phyloP scores from a whole-genome alignment of 2,113 vertebrate genomes.

The Chrysemys picta region DNA sequence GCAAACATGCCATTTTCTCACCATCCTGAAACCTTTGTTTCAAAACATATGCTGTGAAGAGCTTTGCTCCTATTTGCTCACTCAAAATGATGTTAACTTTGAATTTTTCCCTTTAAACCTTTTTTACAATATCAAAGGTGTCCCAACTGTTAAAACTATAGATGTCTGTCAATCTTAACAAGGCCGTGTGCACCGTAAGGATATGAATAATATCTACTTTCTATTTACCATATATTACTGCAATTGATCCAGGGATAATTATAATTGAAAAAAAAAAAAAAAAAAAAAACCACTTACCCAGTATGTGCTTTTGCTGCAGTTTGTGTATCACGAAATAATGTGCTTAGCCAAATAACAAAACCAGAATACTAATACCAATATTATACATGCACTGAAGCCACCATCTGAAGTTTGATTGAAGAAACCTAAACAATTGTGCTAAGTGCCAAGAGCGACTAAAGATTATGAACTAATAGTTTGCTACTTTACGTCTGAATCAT shows the following conservation, averaged over 20 bases:
- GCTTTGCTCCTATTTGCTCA: not conserved
- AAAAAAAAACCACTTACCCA: not conserved
- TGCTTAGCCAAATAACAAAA: not conserved
- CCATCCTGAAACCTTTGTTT: not conserved
- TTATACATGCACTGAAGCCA: not conserved
- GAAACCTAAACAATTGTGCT: not conserved
- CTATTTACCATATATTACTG: not conserved
- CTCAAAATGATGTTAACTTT: not conserved
- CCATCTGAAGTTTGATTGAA: not conserved
- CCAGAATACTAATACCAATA: not conserved
- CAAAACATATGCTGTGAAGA: not conserved
- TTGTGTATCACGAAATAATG: not conserved
- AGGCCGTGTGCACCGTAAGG: not conserved
- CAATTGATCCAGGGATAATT: not conserved
- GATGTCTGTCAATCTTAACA: not conserved
- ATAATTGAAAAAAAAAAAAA: not conserved
- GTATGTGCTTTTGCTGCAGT: not conserved
- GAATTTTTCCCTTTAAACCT: not conserved
- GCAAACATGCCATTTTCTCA: not conserved
- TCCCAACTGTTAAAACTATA: not conserved
- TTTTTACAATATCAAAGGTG: not conserved
- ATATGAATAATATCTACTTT: not conserved
- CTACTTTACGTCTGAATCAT: not conserved
- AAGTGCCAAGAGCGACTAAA: not conserved
- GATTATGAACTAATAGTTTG: not conserved